phyloP scores from a whole-genome alignment of 2,888 invertebrate species.

The Tachina grossa region DNA sequence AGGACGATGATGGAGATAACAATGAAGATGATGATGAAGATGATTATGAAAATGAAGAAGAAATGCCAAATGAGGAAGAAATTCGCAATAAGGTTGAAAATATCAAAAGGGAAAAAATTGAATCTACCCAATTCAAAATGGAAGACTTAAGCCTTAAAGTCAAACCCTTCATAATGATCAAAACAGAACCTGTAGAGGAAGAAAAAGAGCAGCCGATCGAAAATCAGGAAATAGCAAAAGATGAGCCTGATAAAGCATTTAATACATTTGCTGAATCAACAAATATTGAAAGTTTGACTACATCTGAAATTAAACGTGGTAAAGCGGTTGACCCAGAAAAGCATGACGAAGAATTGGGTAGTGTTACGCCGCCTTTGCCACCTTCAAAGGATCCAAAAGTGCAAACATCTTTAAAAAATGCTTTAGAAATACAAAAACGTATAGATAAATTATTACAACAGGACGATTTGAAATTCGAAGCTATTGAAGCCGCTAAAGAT shows the following conservation, averaged over 20 bases:
- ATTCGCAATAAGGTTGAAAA: slow-evolving; percentile 63
- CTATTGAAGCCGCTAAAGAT: slow-evolving; percentile 75
- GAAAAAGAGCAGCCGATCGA: slow-evolving; percentile 17
- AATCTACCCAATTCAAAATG: slow-evolving; percentile 51
- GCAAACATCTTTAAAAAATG: slow-evolving; percentile 67
- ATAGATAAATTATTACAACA: slow-evolving; percentile 79
- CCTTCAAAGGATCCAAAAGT: slow-evolving; percentile 23
- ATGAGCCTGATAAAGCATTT: slow-evolving; percentile 42
- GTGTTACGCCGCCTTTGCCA: slow-evolving; percentile 76
- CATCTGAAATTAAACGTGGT: not conserved
- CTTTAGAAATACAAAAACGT: slow-evolving; percentile 78
- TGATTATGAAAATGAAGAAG: not conserved
- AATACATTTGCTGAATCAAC: slow-evolving; percentile 80
- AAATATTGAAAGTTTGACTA: slow-evolving; percentile 58
- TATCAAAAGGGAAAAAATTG: slow-evolving; percentile 67
- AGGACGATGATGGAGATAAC: no score
- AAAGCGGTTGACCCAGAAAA: not conserved
- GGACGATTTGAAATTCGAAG: slow-evolving; percentile 76
- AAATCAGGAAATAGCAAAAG: slow-evolving; percentile 1
- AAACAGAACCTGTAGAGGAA: slow-evolving; percentile 53
- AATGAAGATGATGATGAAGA: no score
- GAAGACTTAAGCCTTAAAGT: slow-evolving; percentile 63
- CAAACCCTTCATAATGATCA: slow-evolving; percentile 52
- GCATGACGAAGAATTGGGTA: slow-evolving; percentile 42
- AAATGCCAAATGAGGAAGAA: slow-evolving; percentile 60